Base-by-base conservation (phyloP, 35 echinoderm and acorn worm genomes). In the Diadema setosum region DNA sequence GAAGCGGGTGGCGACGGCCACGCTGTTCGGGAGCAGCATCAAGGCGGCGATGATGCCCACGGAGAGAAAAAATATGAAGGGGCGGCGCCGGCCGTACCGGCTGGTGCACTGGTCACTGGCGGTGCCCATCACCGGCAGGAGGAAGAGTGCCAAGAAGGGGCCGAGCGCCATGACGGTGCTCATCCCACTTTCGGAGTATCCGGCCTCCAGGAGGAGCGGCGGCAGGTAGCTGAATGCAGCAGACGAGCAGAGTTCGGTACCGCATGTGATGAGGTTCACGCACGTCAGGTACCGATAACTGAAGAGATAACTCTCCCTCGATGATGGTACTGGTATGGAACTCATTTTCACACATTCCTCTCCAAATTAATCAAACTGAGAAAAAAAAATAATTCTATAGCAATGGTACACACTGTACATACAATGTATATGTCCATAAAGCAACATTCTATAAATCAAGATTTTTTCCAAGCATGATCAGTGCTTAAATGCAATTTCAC, bases 151-250 rank as follows among this genome's bases (percentile, higher is more conserved):
- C 59, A 92, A 42, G 32, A 99, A 45, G 12, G 96, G 96, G 4
- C 96, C 96, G 4, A 90, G 55, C 5, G 92, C 92, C 89, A 99
- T 99, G 32, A 99, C 83, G n/a, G 88, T 83, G 42, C 96, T 94
- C 96, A 99, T 99, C 21, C 30, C 37, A 26, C 89, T 94, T 80
- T 99, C 96, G 2, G 96, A 94, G 59, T 92, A 89, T 11, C 96
- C 96, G 24, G 89, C 86, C 75, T 99, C 92, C 16, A 99, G 82
- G 15, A 99, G 86, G 57, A 99, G 67, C 12, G 96, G 96, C 12
- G 96, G 96, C 0, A 99, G 92, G 44, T 99, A 99, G n/a, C 96
- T 87, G 65, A 99, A 99, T 3, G 96, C 92, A 5, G 96, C 96
- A 5, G 96, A 99, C 5, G 93, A 76, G 67, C 96, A 99, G 18